Evolutionary conservation across 1,140 invertebrate species (phyloP).

Genomic region (Orchesella cincta): DNA sequence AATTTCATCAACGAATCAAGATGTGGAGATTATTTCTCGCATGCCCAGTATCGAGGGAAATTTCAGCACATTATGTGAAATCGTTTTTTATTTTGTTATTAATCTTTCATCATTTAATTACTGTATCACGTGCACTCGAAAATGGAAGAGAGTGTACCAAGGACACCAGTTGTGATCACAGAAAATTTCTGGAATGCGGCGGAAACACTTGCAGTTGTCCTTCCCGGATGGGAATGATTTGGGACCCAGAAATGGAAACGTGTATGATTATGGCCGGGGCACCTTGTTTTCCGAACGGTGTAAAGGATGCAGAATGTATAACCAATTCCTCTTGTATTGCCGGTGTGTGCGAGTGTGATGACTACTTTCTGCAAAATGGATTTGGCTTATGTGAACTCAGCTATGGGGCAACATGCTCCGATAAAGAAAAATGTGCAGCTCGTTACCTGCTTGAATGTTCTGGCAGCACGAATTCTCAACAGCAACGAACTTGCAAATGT

Average conservation of each 20-base stretch:
- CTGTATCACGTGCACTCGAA: not conserved
- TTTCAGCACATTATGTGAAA: not conserved
- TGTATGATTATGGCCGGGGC: not conserved
- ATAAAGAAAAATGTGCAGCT: slow-evolving; percentile 2
- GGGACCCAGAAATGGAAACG: not conserved
- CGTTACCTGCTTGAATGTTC: not conserved
- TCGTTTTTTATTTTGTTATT: not conserved
- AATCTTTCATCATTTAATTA: not conserved
- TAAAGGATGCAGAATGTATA: slow-evolving; percentile 18
- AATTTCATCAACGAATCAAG: too few species aligned
- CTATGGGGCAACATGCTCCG: not conserved
- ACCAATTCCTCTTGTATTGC: slow-evolving; percentile 10
- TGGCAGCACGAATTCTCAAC: not conserved
- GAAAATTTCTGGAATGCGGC: not conserved
- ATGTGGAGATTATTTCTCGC: not conserved
- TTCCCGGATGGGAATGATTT: not conserved
- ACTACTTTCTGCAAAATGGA: not conserved
- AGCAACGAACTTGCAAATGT: not conserved
- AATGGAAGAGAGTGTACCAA: not conserved
- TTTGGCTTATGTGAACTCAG: not conserved
- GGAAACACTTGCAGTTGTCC: not conserved
- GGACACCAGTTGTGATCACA: not conserved
- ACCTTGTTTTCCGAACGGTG: not conserved
- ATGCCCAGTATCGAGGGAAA: not conserved
- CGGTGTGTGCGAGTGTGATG: not conserved